Evolutionary conservation across 2,888 invertebrate species (phyloP).

Genomic region (Zaprionus lineosus): DNA sequence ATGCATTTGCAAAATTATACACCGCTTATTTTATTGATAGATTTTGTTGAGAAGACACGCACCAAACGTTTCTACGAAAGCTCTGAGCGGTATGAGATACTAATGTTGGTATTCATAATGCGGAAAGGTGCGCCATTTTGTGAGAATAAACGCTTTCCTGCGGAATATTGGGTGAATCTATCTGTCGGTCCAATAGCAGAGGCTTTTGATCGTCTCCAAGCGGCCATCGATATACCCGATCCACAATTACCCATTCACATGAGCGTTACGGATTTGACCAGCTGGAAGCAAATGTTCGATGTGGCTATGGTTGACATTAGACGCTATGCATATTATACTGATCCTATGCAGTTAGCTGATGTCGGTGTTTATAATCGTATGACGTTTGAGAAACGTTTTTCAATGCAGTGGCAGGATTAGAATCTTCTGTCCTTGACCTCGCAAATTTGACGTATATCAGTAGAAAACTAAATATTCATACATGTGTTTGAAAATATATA

Average conservation of each 20-base stretch:
- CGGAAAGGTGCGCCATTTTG: conserved; percentile 78
- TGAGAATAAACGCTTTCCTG: conserved; percentile 80
- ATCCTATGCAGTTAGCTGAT: conserved; percentile 75
- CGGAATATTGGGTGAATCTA: conserved; percentile 79
- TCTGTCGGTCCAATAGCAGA: conserved; percentile 77
- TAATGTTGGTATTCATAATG: conserved; percentile 78
- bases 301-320: conserved; percentile 73
- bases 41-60: conserved; percentile 79
- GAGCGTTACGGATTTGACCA: conserved; percentile 78
- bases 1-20: conserved; percentile 80
- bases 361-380: conserved; percentile 72
- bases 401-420: conserved; percentile 75
- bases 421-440: conserved; percentile 11
- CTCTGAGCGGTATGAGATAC: conserved; percentile 77
- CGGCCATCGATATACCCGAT: conserved; percentile 77
- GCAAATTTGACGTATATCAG: too few species aligned
- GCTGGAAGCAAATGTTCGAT: conserved; percentile 79
- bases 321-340: conserved; percentile 73
- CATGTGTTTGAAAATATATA: too few species aligned
- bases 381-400: conserved; percentile 73
- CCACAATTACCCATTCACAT: conserved; percentile 78
- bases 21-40: conserved; percentile 74
- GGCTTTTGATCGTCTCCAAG: conserved; percentile 73
- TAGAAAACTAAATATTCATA: too few species aligned
- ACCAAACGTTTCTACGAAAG: conserved; percentile 79